phyloP scores from a whole-genome alignment of 2,888 invertebrate genomes.

The Pandemis corylana region DNA sequence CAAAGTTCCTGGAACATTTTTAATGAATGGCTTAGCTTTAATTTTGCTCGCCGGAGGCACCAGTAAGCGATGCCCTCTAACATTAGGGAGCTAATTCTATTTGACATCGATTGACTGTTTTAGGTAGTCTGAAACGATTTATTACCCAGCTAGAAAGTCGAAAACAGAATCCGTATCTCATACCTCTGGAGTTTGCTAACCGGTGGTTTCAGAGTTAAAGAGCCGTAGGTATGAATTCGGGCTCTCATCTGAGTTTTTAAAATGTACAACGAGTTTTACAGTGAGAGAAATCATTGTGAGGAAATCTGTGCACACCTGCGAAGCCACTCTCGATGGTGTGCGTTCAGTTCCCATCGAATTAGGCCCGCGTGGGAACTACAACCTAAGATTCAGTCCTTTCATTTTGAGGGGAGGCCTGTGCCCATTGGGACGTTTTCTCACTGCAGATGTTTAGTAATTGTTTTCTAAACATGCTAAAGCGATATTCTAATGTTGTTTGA shows the following conservation, averaged over 20 bases:
- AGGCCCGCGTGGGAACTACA: too few relatives aligned
- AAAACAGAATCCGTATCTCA: background rate
- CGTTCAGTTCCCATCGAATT: too few relatives aligned
- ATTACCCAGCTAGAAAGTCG: background rate
- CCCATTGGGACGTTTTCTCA: too few relatives aligned
- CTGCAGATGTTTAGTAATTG: too few relatives aligned
- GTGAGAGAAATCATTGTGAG: too few relatives aligned
- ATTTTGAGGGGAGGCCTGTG: too few relatives aligned
- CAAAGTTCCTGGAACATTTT: background rate
- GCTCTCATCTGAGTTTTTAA: too few relatives aligned
- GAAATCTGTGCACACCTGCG: too few relatives aligned
- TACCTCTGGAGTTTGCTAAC: background rate
- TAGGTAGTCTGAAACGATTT: slow-evolving; percentile 1
- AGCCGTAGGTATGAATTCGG: too few relatives aligned
- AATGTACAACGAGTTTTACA: too few relatives aligned
- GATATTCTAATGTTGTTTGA: background rate
- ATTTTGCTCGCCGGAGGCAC: background rate
- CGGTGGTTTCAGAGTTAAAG: background rate
- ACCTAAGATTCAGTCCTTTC: too few relatives aligned
- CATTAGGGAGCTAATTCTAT: slow-evolving; percentile 23
- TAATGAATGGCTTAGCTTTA: background rate
- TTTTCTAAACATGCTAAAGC: background rate
- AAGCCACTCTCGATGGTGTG: too few relatives aligned
- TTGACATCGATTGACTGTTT: slow-evolving; percentile 23
- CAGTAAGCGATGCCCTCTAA: slow-evolving; percentile 19